phyloP scores from a whole-genome alignment of 1,140 invertebrate species.

The Pollicipes pollicipes region DNA sequence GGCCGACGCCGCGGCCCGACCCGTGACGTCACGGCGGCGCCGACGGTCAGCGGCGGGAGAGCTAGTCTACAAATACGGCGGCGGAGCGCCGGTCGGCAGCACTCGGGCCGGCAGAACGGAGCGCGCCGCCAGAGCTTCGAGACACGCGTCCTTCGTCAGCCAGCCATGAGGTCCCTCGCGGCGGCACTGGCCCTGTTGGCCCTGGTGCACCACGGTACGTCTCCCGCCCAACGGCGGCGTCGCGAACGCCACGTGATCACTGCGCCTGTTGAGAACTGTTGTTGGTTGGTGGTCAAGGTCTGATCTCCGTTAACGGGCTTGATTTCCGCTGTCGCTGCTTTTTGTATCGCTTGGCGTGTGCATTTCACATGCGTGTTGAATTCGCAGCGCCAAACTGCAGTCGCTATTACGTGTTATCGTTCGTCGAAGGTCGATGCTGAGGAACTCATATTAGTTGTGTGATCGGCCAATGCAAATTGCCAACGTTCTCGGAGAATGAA shows the following conservation, averaged over 20 bases:
- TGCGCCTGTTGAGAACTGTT: not conserved
- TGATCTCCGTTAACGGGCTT: not conserved
- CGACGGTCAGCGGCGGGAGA: too few species aligned
- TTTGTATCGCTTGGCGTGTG: not conserved
- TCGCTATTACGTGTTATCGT: too few species aligned
- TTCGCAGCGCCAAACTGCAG: not conserved
- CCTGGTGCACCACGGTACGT: not conserved
- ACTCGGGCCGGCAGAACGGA: not conserved
- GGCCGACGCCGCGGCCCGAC: too few species aligned
- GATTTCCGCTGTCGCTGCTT: not conserved
- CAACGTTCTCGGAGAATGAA: too few species aligned
- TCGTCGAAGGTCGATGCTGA: too few species aligned
- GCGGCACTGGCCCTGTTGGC: not conserved
- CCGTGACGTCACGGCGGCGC: not conserved
- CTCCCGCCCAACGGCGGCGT: too few species aligned
- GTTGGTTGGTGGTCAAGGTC: not conserved
- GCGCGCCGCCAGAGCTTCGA: not conserved
- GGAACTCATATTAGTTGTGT: too few species aligned
- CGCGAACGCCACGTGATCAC: too few species aligned
- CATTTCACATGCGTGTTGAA: too few species aligned
- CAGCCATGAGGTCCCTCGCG: not conserved
- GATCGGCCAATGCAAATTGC: too few species aligned
- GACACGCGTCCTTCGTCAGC: not conserved
- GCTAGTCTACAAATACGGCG: not conserved
- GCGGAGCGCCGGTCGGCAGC: not conserved